A percentile compares a stretch with the other conserved stretches of the same genome.
Evolutionary conservation across 2,113 vertebrate genomes (phyloP).

Genomic region (Chaetops frenatus): DNA sequence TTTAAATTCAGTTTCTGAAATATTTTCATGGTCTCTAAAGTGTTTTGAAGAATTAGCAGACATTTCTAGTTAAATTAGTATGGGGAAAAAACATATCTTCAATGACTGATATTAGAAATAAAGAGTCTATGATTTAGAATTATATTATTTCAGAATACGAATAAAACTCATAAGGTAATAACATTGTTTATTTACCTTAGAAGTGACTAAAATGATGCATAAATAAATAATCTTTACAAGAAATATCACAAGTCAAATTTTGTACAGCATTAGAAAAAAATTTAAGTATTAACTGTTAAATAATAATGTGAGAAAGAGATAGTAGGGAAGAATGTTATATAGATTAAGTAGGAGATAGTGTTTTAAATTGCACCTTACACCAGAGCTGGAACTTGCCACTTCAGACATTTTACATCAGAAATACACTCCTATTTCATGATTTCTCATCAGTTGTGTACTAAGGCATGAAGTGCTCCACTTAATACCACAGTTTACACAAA

Average conservation of each 20-base stretch:
- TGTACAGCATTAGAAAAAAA: neutral
- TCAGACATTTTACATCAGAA: neutral
- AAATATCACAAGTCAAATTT: neutral
- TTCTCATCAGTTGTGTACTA: neutral
- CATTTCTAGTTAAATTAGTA: neutral
- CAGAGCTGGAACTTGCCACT: neutral
- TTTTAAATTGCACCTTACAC: neutral
- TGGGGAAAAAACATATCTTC: neutral
- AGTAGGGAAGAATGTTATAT: neutral
- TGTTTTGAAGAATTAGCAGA: neutral
- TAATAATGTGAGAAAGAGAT: neutral
- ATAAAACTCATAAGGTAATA: neutral
- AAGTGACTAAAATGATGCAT: neutral
- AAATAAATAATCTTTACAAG: neutral
- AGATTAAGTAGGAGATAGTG: neutral
- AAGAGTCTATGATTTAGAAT: neutral
- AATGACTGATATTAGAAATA: neutral
- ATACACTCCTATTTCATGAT: neutral
- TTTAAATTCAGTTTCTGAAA: neutral
- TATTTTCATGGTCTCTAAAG: neutral
- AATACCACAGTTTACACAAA: constrained; percentile 16
- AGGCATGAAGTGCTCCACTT: constrained; percentile 28
- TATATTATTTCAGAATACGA: neutral
- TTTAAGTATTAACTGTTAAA: neutral
- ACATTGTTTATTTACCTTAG: neutral